Evolutionary conservation across 2,888 invertebrate species (phyloP).

Genomic region (Neoascia interrupta): DNA sequence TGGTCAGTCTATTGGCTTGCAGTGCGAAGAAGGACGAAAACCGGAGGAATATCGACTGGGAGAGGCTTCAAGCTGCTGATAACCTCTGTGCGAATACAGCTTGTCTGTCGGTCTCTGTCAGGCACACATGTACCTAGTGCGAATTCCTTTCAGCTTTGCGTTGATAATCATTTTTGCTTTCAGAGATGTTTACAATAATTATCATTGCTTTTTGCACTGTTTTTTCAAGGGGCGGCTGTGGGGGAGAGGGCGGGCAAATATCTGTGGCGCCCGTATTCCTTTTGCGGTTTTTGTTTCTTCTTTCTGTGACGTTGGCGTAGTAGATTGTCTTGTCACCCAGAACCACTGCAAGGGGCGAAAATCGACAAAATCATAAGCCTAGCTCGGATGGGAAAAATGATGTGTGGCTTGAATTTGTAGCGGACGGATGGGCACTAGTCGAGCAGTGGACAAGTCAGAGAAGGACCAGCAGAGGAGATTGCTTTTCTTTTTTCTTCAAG

Average conservation of each 20-base stretch:
- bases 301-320: conserved; percentile 39
- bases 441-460: conserved; percentile 10
- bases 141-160: conserved; percentile 24
- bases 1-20: conserved; percentile 61
- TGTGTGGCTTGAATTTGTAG: conserved; percentile 3
- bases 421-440: background rate
- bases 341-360: background rate
- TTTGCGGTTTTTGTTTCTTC: conserved; percentile 6
- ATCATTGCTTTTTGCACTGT: conserved; percentile 44
- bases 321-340: conserved; percentile 42
- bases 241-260: conserved; percentile 14
- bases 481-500: conserved; percentile 11
- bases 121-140: conserved; percentile 27
- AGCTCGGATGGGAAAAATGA: too few relatives aligned
- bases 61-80: conserved; percentile 46
- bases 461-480: conserved; percentile 42
- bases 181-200: conserved; percentile 63
- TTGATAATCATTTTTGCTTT: conserved; percentile 48
- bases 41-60: conserved; percentile 12
- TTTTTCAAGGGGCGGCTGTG: too few relatives aligned
- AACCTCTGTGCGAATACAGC: conserved; percentile 40
- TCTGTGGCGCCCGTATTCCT: conserved; percentile 62
- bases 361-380: conserved; percentile 35
- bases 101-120: conserved; percentile 42
- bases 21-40: conserved; percentile 50